Percentiles rank a stretch among this genome's conserved stretches.
These are phyloP conservation scores for Automeris io DNA, from an alignment of 2,888 invertebrate species.

Conservation along the genomic window DNA sequence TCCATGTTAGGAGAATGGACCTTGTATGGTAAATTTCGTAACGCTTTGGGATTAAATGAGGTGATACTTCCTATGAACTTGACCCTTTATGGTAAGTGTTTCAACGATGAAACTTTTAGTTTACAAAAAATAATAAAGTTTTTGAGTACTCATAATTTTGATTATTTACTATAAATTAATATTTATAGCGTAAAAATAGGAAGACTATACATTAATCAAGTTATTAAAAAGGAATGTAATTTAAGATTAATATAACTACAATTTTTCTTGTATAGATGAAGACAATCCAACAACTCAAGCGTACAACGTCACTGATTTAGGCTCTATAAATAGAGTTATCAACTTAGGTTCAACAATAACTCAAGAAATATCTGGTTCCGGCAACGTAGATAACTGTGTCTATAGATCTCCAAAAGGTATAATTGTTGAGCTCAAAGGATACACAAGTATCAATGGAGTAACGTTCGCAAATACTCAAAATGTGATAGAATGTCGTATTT, in stretches of 20 bases:
- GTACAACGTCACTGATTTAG: conserved; percentile 28
- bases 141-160: no score
- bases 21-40: conserved; percentile 28
- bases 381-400: conserved; percentile 24
- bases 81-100: conserved; percentile 33
- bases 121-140: no score
- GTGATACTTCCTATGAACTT: conserved; percentile 26
- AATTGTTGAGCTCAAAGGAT: conserved; percentile 12
- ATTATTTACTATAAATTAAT: no score
- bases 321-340: conserved; percentile 18
- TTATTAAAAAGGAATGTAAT: no score
- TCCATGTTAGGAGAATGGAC: conserved; percentile 32
- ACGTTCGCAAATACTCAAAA: conserved; percentile 14
- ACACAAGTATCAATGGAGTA: conserved; percentile 15
- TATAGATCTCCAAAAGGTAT: conserved; percentile 22
- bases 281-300: conserved; percentile 31
- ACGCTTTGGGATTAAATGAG: conserved; percentile 19
- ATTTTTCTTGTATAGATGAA: conserved; percentile 27
- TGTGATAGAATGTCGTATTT: conserved; percentile 20
- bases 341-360: conserved; percentile 22
- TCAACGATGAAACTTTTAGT: background rate
- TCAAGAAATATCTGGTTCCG: conserved; percentile 18
- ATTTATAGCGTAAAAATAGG: no score
- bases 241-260: conserved; percentile 1
- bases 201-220: no score